Base-by-base conservation (phyloP, 2,888 invertebrate species). In the Campaea margaritaria region DNA sequence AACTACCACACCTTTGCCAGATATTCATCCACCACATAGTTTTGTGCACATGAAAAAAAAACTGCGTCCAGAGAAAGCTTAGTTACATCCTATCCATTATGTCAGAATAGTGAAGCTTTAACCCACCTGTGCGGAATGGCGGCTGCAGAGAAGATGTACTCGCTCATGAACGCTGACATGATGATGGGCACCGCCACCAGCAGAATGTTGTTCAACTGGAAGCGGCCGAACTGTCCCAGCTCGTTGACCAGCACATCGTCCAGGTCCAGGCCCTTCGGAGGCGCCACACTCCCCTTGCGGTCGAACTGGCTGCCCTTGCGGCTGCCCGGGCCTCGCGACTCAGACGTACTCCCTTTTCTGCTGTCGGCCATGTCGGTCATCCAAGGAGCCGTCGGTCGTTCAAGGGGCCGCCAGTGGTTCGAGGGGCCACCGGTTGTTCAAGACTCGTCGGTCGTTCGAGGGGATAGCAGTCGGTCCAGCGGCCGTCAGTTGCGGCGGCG, bases 121-220 rank as follows among this genome's bases (percentile, higher is more conserved):
- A 62, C 75, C 74, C 87, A 96, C 96, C 96, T 95, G 90, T 96
- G 95, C 42, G 93, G 93, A 14, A 95, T 86, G 62, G 94, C 93
- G 55, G 94, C 94, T 0, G 96, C 95, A 0, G 95, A 95, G 80
- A 96, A 96, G 57, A 96, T 94, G 74, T 94, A 96, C 44, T 94
- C 94, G 65, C 95, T 93, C 70, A 94, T 93, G 62, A 94, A 93
- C 0, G 95, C 94, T 1, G 95, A 94, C 79, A 95, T 93, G 56
- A 95, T 86, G 66, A 95, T 91, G 0, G 95, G 95, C 31, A 96
- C 62, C 58, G 94, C 90, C 43, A 95, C 93, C 58, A 96, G 80
- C 36, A 91, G 53, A 62, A 95, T 93, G 62, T 94, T 94, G 28
- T 89, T 76, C 21, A 93, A 73, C 83, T 96, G 96, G 81, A 94